Conservation (phyloP, 2,888 invertebrate species). For the Furcula furcula region DNA sequence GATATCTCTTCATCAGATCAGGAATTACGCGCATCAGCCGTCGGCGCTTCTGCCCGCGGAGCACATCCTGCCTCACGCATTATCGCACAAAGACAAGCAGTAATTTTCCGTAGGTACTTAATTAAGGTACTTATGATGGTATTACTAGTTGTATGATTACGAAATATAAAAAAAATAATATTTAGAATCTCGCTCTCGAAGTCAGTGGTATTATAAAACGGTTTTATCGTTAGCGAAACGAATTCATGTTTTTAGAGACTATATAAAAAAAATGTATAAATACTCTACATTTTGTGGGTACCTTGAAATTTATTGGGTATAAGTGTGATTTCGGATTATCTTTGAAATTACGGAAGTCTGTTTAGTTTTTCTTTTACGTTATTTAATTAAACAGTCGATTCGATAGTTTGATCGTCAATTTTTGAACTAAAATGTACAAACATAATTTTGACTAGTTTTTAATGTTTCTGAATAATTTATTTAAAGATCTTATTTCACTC, state of each 20-base stretch:
- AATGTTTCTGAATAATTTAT: slow-evolving; percentile 15
- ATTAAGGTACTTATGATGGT: slow-evolving; percentile 75
- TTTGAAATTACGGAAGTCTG: slow-evolving; percentile 25
- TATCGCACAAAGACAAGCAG: slow-evolving; percentile 79
- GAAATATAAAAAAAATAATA: slow-evolving; percentile 62
- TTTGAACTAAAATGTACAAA: slow-evolving; percentile 1
- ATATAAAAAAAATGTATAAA: slow-evolving; percentile 66
- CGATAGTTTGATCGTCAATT: slow-evolving; percentile 35
- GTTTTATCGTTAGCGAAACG: slow-evolving; percentile 64
- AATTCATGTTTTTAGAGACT: slow-evolving; percentile 65
- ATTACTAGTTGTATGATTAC: slow-evolving; percentile 77
- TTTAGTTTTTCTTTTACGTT: slow-evolving; percentile 32
- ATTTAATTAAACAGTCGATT: slow-evolving; percentile 16
- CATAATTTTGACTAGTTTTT: background rate
- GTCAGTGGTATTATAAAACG: slow-evolving; percentile 71
- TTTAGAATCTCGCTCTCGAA: slow-evolving; percentile 77
- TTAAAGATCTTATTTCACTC: slow-evolving; percentile 17
- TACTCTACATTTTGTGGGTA: slow-evolving; percentile 71
- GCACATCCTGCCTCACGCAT: slow-evolving; percentile 82
- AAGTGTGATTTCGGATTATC: slow-evolving; percentile 55
- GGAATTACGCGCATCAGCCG: slow-evolving; percentile 97
- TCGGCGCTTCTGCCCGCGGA: slow-evolving; percentile 87
- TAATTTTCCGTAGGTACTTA: slow-evolving; percentile 63
- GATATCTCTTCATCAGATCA: slow-evolving; percentile 97
- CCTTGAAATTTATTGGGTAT: slow-evolving; percentile 59